These are phyloP conservation scores for Biston betularia DNA, from an alignment of 2,888 invertebrate genomes.

Conservation along the genomic window DNA sequence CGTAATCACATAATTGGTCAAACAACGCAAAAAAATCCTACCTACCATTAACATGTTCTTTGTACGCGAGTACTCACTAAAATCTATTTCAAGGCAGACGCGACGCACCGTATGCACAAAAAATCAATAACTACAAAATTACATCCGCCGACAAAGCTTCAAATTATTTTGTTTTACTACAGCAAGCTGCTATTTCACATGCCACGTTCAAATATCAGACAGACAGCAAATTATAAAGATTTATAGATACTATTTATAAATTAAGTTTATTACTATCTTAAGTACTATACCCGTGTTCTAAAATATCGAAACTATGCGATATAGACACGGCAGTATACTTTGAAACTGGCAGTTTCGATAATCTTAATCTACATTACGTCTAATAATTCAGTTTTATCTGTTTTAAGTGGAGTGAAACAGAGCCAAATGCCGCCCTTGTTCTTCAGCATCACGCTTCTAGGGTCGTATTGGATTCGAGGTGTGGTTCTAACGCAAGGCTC, in stretches of 20 bases:
- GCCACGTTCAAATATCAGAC: conserved; percentile 16
- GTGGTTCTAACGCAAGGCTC: conserved; percentile 76
- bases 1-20: conserved; percentile 12
- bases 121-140: conserved; percentile 35
- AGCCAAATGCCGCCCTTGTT: conserved; percentile 81
- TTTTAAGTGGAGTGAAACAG: conserved; percentile 58
- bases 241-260: conserved; percentile 16
- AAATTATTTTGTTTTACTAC: conserved; percentile 18
- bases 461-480: conserved; percentile 71
- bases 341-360: conserved; percentile 1
- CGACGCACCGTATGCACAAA: conserved; percentile 20
- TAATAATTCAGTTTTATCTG: conserved; percentile 27
- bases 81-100: conserved; percentile 16
- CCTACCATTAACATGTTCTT: conserved; percentile 1
- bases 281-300: conserved; percentile 22
- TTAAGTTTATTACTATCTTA: conserved; percentile 31
- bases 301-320: not conserved
- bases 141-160: conserved; percentile 23
- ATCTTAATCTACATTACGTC: conserved; percentile 1
- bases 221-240: conserved; percentile 17
- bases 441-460: conserved; percentile 79
- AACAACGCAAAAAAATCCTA: conserved; percentile 14
- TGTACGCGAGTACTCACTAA: conserved; percentile 2
- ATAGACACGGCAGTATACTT: conserved; percentile 1
- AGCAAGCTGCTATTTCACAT: conserved; percentile 13